These are phyloP conservation scores for Abrostola triplasia DNA, from an alignment of 2,888 invertebrate species.

Conservation along the genomic window DNA sequence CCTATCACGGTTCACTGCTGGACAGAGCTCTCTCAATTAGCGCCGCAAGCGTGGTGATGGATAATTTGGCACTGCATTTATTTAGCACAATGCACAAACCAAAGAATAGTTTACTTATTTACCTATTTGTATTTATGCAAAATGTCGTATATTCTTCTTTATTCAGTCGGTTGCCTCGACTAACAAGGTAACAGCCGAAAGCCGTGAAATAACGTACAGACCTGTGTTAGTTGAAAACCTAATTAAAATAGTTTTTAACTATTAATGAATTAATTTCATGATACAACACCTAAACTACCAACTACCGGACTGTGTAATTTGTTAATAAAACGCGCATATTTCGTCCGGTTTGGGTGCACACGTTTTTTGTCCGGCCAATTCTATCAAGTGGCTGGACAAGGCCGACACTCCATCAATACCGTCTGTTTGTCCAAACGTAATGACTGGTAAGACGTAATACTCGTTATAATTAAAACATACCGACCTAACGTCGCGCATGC, in stretches of 20 bases:
- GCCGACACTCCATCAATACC: conserved; percentile 28
- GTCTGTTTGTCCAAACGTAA: conserved; percentile 18
- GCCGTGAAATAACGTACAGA: background rate
- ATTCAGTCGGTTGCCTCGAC: background rate
- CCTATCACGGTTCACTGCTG: too few relatives aligned
- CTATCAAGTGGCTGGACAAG: conserved; percentile 29
- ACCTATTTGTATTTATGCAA: too few relatives aligned
- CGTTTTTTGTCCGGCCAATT: conserved; percentile 19
- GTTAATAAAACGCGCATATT: conserved; percentile 35
- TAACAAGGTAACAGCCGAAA: background rate
- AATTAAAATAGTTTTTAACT: conserved; percentile 28
- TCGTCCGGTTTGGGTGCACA: conserved; percentile 14
- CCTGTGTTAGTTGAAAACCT: conserved; percentile 3
- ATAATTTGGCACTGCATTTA: too few relatives aligned
- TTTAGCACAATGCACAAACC: too few relatives aligned
- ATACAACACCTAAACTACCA: conserved; percentile 13
- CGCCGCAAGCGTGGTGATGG: too few relatives aligned
- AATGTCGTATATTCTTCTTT: too few relatives aligned
- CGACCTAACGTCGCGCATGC: too few relatives aligned
- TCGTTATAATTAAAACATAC: conserved; percentile 3
- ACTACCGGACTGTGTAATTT: conserved; percentile 31
- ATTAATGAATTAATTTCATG: conserved; percentile 34
- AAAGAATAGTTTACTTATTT: too few relatives aligned
- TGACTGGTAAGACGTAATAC: conserved; percentile 33
- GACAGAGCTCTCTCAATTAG: too few relatives aligned